Percentiles rank a stretch among this genome's conserved stretches.
Evolutionary conservation across 2,888 invertebrate genomes (phyloP).

Genomic region (Yponomeuta malinellus): DNA sequence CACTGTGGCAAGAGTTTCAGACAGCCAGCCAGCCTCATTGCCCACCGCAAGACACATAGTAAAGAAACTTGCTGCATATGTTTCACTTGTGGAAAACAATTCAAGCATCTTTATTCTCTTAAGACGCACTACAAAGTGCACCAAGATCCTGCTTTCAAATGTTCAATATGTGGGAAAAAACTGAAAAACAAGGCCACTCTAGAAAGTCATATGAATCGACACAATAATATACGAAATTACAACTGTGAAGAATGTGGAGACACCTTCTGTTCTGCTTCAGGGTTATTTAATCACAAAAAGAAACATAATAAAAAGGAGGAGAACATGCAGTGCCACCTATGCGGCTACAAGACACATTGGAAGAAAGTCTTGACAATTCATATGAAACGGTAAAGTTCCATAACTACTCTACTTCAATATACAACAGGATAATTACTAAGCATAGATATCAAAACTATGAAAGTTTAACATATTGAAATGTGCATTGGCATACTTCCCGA

Average conservation of each 20-base stretch:
- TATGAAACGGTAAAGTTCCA: conserved; percentile 48
- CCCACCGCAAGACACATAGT: conserved; percentile 63
- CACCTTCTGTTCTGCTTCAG: conserved; percentile 64
- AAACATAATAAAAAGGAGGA: conserved; percentile 52
- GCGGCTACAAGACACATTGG: conserved; percentile 58
- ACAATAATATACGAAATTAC: conserved; percentile 61
- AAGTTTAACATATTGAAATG: no score
- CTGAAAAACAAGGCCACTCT: conserved; percentile 58
- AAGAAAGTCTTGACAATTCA: conserved; percentile 60
- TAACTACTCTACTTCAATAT: background rate
- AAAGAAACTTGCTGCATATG: conserved; percentile 54
- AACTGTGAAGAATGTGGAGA: conserved; percentile 68
- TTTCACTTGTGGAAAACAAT: conserved; percentile 63
- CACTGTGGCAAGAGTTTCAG: conserved; percentile 65
- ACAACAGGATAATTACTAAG: no score
- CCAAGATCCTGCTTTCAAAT: conserved; percentile 46
- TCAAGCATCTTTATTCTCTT: conserved; percentile 61
- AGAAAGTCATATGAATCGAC: conserved; percentile 57
- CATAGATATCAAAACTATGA: no score
- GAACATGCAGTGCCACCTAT: conserved; percentile 55
- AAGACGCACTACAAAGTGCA: conserved; percentile 61
- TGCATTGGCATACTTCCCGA: no score
- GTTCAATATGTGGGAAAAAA: conserved; percentile 56
- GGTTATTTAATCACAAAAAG: conserved; percentile 58
- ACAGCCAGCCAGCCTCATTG: conserved; percentile 57